Evolutionary conservation across 2,888 invertebrate genomes (phyloP).

Genomic region (Orchestes rusci): DNA sequence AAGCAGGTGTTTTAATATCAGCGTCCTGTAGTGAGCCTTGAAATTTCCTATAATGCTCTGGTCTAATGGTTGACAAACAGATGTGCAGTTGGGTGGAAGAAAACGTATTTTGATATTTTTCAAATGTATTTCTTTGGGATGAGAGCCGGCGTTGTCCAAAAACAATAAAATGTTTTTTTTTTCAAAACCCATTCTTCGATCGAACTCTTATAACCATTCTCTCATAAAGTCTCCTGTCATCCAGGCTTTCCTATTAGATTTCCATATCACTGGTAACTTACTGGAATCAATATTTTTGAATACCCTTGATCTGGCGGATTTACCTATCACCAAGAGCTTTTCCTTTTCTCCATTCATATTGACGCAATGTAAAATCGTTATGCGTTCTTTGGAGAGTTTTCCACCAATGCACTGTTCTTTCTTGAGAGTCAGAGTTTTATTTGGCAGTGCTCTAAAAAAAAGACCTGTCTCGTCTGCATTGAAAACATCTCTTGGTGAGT

Average conservation of each 20-base stretch:
- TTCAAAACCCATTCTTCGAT: slow-evolving; percentile 5
- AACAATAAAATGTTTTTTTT: slow-evolving; percentile 9
- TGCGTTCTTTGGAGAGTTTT: too few relatives aligned
- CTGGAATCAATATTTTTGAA: slow-evolving; percentile 11
- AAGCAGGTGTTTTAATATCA: too few relatives aligned
- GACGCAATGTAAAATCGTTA: too few relatives aligned
- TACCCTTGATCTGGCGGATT: not conserved
- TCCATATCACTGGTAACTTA: slow-evolving; percentile 12
- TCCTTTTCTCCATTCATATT: too few relatives aligned
- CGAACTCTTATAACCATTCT: slow-evolving; percentile 6
- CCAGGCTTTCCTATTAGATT: slow-evolving; percentile 11
- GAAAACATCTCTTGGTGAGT: slow-evolving; percentile 6
- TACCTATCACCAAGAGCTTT: too few relatives aligned
- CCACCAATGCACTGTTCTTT: too few relatives aligned
- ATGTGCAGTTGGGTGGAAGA: slow-evolving; percentile 5
- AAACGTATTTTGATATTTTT: slow-evolving; percentile 11
- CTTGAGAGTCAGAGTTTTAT: slow-evolving; percentile 7
- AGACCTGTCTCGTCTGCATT: slow-evolving; percentile 11
- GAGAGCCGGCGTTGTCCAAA: slow-evolving; percentile 7
- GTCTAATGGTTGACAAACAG: slow-evolving; percentile 7
- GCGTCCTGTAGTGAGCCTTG: too few relatives aligned
- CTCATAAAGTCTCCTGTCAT: slow-evolving; percentile 12
- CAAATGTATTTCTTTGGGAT: slow-evolving; percentile 4
- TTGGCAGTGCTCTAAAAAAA: slow-evolving; percentile 7
- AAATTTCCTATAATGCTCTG: too few relatives aligned